A percentile compares a stretch with the other conserved stretches of the same genome.
These are phyloP conservation scores for Phoenoteleia sp. DNA, from an alignment of 2,888 invertebrate species.

Conservation along the genomic window DNA sequence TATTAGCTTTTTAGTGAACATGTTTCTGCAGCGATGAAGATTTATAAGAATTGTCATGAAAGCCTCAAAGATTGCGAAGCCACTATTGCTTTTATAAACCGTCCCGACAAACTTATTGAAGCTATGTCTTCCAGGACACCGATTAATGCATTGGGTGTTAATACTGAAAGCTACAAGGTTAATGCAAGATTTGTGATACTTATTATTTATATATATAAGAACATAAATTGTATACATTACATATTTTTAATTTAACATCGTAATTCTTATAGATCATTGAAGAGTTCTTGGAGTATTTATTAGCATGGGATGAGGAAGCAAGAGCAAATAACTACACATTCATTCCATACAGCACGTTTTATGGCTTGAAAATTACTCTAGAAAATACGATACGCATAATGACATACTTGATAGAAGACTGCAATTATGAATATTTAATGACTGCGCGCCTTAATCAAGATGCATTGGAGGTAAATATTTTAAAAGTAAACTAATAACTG, in stretches of 20 bases:
- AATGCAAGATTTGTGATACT: too few relatives aligned
- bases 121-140: slow-evolving; percentile 71
- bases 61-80: slow-evolving; percentile 56
- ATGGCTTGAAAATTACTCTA: slow-evolving; percentile 7
- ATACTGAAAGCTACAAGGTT: slow-evolving; percentile 38
- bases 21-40: slow-evolving; percentile 64
- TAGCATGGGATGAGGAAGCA: not conserved
- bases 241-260: not conserved
- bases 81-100: slow-evolving; percentile 54
- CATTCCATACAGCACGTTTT: not conserved
- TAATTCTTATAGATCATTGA: not conserved
- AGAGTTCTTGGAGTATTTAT: not conserved
- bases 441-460: slow-evolving; percentile 15
- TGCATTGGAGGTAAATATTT: slow-evolving; percentile 9
- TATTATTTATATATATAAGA: not conserved
- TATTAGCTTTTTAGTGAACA: slow-evolving; percentile 63
- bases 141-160: slow-evolving; percentile 45
- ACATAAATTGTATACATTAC: not conserved
- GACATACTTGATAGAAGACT: not conserved
- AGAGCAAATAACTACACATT: not conserved
- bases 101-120: slow-evolving; percentile 49
- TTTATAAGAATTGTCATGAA: slow-evolving; percentile 26
- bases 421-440: not conserved
- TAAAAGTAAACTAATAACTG: too few relatives aligned
- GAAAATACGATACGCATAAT: not conserved